Evolutionary conservation across 2,797 vertebrate genomes (phyloP).

Genomic region (Amniataba percoides): DNA sequence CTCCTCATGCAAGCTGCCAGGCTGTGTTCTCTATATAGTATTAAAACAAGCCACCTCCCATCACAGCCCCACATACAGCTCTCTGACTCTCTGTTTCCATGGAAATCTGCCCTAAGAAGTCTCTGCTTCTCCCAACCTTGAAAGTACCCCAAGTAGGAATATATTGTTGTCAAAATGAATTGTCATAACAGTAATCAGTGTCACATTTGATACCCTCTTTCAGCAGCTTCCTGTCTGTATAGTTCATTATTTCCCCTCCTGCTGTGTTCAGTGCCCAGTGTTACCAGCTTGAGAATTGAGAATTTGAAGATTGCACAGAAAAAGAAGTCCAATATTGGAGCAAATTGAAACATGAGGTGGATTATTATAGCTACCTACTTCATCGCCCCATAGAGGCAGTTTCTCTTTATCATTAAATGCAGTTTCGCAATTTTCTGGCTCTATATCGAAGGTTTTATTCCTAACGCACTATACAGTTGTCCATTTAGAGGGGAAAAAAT

Average conservation of each 20-base stretch:
- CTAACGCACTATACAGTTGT: slow-evolving; percentile 10
- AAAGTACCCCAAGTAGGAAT: slow-evolving; percentile 59
- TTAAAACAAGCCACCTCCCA: slow-evolving; percentile 65
- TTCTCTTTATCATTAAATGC: slow-evolving; percentile 40
- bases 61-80: slow-evolving; percentile 54
- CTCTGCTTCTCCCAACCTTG: slow-evolving; percentile 74
- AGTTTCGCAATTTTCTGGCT: slow-evolving; percentile 10
- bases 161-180: slow-evolving; percentile 67
- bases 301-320: slow-evolving; percentile 48
- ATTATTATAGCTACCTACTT: slow-evolving; percentile 42
- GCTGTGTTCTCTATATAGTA: slow-evolving; percentile 46
- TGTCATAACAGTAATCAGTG: slow-evolving; percentile 66
- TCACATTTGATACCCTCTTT: slow-evolving; percentile 51
- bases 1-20: slow-evolving; percentile 61
- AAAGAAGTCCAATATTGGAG: slow-evolving; percentile 38
- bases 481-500: slow-evolving; percentile 9
- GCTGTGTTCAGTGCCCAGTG: slow-evolving; percentile 50
- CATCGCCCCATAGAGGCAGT: slow-evolving; percentile 37
- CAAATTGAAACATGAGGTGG: slow-evolving; percentile 49
- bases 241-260: slow-evolving; percentile 68
- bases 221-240: slow-evolving; percentile 44
- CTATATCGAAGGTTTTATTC: slow-evolving; percentile 19
- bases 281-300: slow-evolving; percentile 53
- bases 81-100: slow-evolving; percentile 78
- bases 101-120: slow-evolving; percentile 76